These are phyloP conservation scores for Collichthys lucidus DNA, from an alignment of 2,113 vertebrate genomes.

Conservation along the genomic window DNA sequence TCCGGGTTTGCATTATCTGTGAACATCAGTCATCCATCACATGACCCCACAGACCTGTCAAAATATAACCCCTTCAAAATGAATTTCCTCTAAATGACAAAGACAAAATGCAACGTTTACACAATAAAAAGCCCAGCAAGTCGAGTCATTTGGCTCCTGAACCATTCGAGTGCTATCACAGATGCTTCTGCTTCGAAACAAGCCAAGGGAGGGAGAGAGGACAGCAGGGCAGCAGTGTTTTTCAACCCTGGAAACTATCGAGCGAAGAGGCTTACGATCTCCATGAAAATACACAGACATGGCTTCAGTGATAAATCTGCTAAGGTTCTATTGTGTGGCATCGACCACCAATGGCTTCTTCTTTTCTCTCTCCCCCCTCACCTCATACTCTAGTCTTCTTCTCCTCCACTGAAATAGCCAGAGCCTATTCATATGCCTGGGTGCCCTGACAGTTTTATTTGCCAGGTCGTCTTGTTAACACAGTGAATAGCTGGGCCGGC, in stretches of 20 bases:
- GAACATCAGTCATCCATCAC: slow-evolving; percentile 40
- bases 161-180: slow-evolving; percentile 39
- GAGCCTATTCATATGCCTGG: slow-evolving; percentile 81
- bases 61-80: slow-evolving; percentile 41
- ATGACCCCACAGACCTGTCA: slow-evolving; percentile 28
- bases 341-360: slow-evolving; percentile 69
- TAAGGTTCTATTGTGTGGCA: slow-evolving; percentile 67
- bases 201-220: slow-evolving; percentile 7
- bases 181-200: slow-evolving; percentile 65
- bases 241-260: slow-evolving; percentile 63
- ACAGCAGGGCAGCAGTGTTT: slow-evolving; percentile 38
- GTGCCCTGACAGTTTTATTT: slow-evolving; percentile 84
- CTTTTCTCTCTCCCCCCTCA: slow-evolving; percentile 68
- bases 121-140: slow-evolving; percentile 25
- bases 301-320: slow-evolving; percentile 73
- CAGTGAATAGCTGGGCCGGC: slow-evolving; percentile 79
- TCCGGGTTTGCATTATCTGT: slow-evolving; percentile 50
- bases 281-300: slow-evolving; percentile 72
- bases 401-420: slow-evolving; percentile 38
- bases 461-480: slow-evolving; percentile 87
- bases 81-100: slow-evolving; percentile 32
- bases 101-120: slow-evolving; percentile 54
- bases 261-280: slow-evolving; percentile 70
- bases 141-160: slow-evolving; percentile 44
- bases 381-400: slow-evolving; percentile 63